These are phyloP conservation scores for Malurus elegans DNA, from an alignment of 2,113 vertebrate species.

Conservation along the genomic window DNA sequence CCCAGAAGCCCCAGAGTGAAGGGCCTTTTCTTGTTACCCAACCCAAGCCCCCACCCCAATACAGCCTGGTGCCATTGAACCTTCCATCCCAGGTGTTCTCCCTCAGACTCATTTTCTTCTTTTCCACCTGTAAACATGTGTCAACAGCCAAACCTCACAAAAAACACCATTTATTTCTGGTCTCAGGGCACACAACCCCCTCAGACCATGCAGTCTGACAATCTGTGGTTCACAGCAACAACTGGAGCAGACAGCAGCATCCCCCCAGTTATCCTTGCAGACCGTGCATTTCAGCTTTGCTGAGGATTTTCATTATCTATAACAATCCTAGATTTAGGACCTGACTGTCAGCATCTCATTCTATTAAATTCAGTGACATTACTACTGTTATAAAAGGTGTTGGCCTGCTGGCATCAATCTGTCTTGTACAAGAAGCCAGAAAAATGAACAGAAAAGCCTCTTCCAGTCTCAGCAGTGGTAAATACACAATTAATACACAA, in stretches of 20 bases:
- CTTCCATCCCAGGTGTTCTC: background rate
- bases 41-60: background rate
- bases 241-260: background rate
- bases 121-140: background rate
- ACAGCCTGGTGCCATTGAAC: background rate
- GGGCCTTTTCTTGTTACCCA: background rate
- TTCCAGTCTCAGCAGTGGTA: background rate
- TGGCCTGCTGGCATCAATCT: background rate
- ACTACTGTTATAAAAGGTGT: background rate
- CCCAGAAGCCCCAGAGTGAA: rapidly evolving
- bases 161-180: background rate
- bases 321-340: background rate
- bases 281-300: background rate
- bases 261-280: background rate
- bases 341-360: background rate
- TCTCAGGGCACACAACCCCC: background rate
- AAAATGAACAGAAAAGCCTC: background rate
- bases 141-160: background rate
- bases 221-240: background rate
- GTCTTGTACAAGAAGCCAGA: background rate
- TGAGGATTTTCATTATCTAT: background rate
- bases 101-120: background rate
- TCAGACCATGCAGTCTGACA: background rate
- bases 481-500: background rate
- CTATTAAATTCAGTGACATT: background rate